phyloP scores from a whole-genome alignment of 2,797 vertebrate genomes.

The Premnoplex brunnescens region DNA sequence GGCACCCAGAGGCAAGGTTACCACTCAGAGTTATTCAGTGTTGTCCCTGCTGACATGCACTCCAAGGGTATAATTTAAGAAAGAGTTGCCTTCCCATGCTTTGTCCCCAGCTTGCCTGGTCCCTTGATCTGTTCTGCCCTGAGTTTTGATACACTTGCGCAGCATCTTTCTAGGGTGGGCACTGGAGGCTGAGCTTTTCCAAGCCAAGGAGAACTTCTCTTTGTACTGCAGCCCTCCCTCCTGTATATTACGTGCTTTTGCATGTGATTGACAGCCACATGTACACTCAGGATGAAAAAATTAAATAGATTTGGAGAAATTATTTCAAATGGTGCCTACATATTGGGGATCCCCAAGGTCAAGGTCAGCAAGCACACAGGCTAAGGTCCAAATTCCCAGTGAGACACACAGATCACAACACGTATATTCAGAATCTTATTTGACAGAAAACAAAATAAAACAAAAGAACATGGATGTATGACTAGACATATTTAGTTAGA shows the following conservation, averaged over 20 bases:
- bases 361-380: background rate
- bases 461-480: background rate
- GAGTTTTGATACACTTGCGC: background rate
- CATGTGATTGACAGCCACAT: background rate
- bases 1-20: conserved; percentile 44
- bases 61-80: conserved; percentile 33
- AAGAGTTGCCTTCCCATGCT: background rate
- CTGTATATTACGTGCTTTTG: accelerated
- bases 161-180: background rate
- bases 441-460: background rate
- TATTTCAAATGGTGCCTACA: background rate
- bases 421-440: background rate
- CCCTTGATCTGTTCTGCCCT: background rate
- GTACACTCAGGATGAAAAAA: background rate
- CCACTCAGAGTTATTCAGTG: background rate
- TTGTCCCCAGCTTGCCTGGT: background rate
- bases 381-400: background rate
- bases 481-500: background rate
- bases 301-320: background rate
- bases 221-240: background rate
- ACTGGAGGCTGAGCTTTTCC: background rate
- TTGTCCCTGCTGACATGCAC: conserved; percentile 10
- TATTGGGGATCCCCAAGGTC: background rate
- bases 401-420: background rate
- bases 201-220: background rate